These are phyloP conservation scores for Micrasema longulum DNA, from an alignment of 1,140 invertebrate species.

Conservation along the genomic window DNA sequence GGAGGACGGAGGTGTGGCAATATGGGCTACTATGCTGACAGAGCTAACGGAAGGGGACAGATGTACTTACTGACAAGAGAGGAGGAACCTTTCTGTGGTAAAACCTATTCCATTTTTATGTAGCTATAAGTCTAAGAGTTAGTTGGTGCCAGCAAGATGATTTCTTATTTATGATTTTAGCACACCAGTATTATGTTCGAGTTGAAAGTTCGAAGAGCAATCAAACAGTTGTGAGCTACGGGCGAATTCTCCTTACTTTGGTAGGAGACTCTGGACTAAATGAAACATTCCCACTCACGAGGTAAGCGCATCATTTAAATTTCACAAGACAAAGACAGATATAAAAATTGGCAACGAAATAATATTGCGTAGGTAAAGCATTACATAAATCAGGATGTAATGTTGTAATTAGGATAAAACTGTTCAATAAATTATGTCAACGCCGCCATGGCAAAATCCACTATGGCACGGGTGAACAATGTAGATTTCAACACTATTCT, in stretches of 20 bases:
- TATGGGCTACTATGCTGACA: slow-evolving; percentile 95
- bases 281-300: slow-evolving; percentile 89
- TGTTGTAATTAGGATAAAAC: too few species aligned
- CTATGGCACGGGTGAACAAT: too few species aligned
- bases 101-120: not conserved
- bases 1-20: slow-evolving; percentile 79
- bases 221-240: slow-evolving; percentile 77
- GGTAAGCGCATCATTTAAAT: too few species aligned
- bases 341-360: too few species aligned
- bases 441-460: too few species aligned
- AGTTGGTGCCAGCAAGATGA: too few species aligned
- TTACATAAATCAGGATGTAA: too few species aligned
- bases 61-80: slow-evolving; percentile 89
- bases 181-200: slow-evolving; percentile 88
- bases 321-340: too few species aligned
- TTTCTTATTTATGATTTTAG: slow-evolving; percentile 60
- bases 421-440: too few species aligned
- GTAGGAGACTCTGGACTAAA: slow-evolving; percentile 85
- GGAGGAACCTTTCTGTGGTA: slow-evolving; percentile 92
- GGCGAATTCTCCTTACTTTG: slow-evolving; percentile 85
- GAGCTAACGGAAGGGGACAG: slow-evolving; percentile 81
- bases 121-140: too few species aligned
- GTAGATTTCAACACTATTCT: too few species aligned
- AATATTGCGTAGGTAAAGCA: too few species aligned
- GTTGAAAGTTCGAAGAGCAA: slow-evolving; percentile 80